phyloP scores from a whole-genome alignment of 2,113 vertebrate species.

The Saiga tatarica region DNA sequence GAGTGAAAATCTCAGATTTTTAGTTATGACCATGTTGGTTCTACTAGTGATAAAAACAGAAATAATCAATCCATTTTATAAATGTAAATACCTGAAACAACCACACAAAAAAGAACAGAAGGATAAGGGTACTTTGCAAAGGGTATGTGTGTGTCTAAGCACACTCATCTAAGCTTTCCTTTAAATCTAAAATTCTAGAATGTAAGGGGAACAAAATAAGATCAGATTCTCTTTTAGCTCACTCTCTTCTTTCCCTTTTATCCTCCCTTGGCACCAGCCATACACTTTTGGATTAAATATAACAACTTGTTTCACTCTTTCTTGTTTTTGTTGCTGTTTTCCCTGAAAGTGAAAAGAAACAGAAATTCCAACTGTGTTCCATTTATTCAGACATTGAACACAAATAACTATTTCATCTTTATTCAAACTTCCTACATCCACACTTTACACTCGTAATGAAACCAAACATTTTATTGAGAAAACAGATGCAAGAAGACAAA shows the following conservation, averaged over 20 bases:
- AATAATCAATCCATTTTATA: background rate
- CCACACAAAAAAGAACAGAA: background rate
- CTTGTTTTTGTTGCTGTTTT: background rate
- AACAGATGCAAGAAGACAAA: background rate
- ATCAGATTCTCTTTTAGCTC: background rate
- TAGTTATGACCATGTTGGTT: background rate
- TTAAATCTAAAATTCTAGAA: background rate
- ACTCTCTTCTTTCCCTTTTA: background rate
- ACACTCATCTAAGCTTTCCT: background rate
- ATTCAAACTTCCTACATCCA: background rate
- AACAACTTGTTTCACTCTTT: background rate
- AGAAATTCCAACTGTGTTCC: background rate
- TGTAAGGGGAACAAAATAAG: background rate
- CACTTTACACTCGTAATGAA: slow-evolving; percentile 15
- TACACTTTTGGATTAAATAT: background rate
- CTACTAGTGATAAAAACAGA: background rate
- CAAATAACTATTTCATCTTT: slow-evolving; percentile 32
- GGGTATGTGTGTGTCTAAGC: background rate
- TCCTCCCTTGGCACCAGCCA: background rate
- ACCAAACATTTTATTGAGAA: background rate
- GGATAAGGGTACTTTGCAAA: background rate
- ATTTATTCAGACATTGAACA: background rate
- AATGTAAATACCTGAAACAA: background rate
- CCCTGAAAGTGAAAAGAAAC: slow-evolving; percentile 9
- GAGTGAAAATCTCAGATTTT: background rate